Conservation (phyloP, 2,888 invertebrate genomes). For the Pseudanteris insignis region DNA sequence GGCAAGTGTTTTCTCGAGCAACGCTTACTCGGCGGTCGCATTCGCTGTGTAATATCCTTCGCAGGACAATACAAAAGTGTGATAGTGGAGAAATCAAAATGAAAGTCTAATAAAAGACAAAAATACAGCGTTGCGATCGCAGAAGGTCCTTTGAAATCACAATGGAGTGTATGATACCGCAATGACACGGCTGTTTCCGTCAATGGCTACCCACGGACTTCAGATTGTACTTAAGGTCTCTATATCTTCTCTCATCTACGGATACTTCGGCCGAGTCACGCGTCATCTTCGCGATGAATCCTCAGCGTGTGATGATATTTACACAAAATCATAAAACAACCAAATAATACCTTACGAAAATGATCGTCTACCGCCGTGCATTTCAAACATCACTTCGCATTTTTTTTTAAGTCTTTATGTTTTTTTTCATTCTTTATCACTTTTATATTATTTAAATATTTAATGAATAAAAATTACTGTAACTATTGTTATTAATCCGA, state of each 20-base stretch:
- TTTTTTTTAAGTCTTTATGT: no score
- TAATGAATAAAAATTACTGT: no score
- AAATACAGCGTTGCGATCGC: slow-evolving; percentile 58
- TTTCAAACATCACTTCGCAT: no score
- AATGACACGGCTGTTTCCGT: slow-evolving; percentile 64
- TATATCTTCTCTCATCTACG: slow-evolving; percentile 50
- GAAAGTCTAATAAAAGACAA: slow-evolving; percentile 60
- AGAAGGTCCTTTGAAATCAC: slow-evolving; percentile 60
- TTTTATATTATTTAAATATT: no score
- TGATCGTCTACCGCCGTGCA: no score
- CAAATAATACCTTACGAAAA: slow-evolving; percentile 24
- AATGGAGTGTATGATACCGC: slow-evolving; percentile 63
- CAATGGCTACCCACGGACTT: slow-evolving; percentile 61
- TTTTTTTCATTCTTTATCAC: no score
- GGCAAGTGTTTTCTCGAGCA: slow-evolving; percentile 44
- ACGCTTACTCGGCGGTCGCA: slow-evolving; percentile 42
- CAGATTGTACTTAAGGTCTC: slow-evolving; percentile 58
- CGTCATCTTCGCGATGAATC: slow-evolving; percentile 47
- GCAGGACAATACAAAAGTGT: slow-evolving; percentile 52
- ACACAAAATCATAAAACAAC: slow-evolving; percentile 41
- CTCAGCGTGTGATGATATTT: slow-evolving; percentile 28
- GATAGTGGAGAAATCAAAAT: slow-evolving; percentile 51
- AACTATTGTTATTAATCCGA: no score
- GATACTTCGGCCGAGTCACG: slow-evolving; percentile 47
- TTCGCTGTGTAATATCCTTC: slow-evolving; percentile 29